phyloP scores from a whole-genome alignment of 2,888 invertebrate species.

The Tenthredo mesomela region DNA sequence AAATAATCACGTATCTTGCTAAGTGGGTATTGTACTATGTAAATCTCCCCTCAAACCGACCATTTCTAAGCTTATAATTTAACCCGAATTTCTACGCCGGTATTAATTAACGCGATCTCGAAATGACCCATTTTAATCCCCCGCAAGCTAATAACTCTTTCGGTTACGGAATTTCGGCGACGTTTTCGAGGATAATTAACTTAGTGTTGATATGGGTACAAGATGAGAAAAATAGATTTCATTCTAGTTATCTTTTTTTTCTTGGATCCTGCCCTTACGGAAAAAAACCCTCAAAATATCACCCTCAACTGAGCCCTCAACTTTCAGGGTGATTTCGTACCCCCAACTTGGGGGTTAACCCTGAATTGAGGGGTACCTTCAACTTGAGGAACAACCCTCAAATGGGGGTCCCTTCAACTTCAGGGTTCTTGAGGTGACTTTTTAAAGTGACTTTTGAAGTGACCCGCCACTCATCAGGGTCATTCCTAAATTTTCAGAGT shows the following conservation, averaged over 20 bases:
- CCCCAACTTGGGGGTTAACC: too few species aligned
- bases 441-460: too few species aligned
- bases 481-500: too few species aligned
- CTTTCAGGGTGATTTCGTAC: too few species aligned
- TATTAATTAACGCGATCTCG: slow-evolving; percentile 5
- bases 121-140: slow-evolving; percentile 1
- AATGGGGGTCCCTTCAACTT: too few species aligned
- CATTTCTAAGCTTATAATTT: not conserved
- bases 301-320: too few species aligned
- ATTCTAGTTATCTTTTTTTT: not conserved
- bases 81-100: not conserved
- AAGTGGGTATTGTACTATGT: not conserved
- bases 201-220: not conserved
- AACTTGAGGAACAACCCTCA: too few species aligned
- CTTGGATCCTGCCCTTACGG: too few species aligned
- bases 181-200: not conserved
- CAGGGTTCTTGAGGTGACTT: too few species aligned
- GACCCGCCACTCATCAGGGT: too few species aligned
- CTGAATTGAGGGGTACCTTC: too few species aligned
- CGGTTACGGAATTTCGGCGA: not conserved
- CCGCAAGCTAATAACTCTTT: not conserved
- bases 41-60: not conserved
- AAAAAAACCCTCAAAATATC: too few species aligned
- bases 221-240: not conserved
- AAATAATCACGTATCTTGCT: not conserved